phyloP scores from a whole-genome alignment of 2,888 invertebrate genomes.

The Melipona beecheii region DNA sequence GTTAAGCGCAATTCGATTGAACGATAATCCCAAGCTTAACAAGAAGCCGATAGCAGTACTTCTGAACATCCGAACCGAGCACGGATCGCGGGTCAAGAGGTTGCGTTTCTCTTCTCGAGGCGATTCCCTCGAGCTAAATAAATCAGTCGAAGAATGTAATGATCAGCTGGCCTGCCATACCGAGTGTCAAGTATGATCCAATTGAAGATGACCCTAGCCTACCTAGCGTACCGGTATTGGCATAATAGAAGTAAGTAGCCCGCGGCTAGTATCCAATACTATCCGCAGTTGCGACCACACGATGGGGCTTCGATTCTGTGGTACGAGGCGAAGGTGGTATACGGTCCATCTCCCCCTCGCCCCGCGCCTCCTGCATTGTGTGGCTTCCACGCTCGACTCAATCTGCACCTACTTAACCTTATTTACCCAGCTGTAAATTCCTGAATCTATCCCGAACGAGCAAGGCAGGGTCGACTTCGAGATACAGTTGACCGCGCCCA shows the following conservation, averaged over 20 bases:
- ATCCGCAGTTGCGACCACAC: constrained; percentile 74
- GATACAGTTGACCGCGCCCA: not conserved
- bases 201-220: constrained; percentile 72
- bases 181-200: constrained; percentile 77
- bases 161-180: constrained; percentile 48
- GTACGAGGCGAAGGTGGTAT: constrained; percentile 45
- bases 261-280: constrained; percentile 65
- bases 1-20: constrained; percentile 26
- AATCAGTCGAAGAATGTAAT: constrained; percentile 36
- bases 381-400: constrained; percentile 80
- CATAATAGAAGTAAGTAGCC: constrained; percentile 72
- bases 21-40: not conserved
- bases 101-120: not conserved
- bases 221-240: constrained; percentile 66
- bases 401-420: constrained; percentile 81
- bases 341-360: constrained; percentile 32
- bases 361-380: constrained; percentile 61
- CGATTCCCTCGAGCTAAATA: not conserved
- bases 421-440: constrained; percentile 72
- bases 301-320: constrained; percentile 78
- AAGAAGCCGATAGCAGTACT: not conserved
- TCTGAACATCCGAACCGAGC: not conserved
- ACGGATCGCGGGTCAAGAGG: not conserved
- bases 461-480: not conserved
- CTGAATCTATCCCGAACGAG: constrained; percentile 38